phyloP scores from a whole-genome alignment of 2,797 vertebrate species.

The Sebastes hopkinsi region DNA sequence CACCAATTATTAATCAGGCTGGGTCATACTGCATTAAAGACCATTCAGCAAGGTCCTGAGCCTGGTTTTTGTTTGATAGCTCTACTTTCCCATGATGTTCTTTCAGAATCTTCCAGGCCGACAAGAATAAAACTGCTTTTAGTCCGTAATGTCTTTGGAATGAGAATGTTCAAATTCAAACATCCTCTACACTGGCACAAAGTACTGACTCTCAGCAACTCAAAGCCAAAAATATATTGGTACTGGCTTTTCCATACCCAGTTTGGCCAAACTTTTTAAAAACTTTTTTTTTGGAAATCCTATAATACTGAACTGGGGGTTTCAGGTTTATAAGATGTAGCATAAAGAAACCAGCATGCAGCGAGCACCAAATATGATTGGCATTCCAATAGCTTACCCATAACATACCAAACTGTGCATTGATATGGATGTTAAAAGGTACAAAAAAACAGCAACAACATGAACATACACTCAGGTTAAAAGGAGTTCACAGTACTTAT shows the following conservation, averaged over 20 bases:
- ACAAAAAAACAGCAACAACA: neutral
- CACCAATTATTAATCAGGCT: neutral
- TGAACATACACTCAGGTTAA: slow-evolving; percentile 27
- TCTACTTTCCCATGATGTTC: neutral
- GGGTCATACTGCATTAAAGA: neutral
- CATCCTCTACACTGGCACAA: neutral
- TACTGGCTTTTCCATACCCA: neutral
- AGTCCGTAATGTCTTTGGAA: neutral
- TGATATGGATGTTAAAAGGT: neutral
- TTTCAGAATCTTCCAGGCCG: neutral
- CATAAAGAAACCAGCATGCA: neutral
- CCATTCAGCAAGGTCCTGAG: neutral
- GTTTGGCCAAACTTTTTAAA: neutral
- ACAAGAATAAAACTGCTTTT: neutral
- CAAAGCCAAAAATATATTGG: neutral
- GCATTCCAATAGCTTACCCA: neutral
- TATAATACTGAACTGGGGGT: neutral
- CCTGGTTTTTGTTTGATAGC: neutral
- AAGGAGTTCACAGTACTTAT: neutral
- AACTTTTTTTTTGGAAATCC: neutral
- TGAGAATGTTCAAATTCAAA: neutral
- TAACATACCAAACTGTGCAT: neutral
- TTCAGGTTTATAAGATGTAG: neutral
- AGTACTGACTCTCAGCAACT: neutral
- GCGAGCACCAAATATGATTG: neutral